Conservation (phyloP, 2,888 invertebrate species). For the Blastobasis lacticolella region DNA sequence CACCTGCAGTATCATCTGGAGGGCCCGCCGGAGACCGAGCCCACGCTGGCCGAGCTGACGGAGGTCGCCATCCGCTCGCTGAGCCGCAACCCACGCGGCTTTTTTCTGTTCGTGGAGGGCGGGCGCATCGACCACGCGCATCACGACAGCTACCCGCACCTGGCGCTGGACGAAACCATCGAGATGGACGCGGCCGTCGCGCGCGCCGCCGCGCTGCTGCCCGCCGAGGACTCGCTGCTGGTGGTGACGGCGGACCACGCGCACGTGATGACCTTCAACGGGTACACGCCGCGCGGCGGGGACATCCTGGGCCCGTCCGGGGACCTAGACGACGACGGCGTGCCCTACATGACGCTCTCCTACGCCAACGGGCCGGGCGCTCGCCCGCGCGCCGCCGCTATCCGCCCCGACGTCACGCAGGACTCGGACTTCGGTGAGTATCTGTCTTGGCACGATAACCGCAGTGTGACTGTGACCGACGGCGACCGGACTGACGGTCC, state of each 20-base stretch:
- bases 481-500: too few relatives aligned
- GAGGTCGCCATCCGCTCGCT: slow-evolving; percentile 79
- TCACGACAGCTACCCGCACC: slow-evolving; percentile 69
- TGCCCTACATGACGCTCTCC: slow-evolving; percentile 72
- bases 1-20: slow-evolving; percentile 68
- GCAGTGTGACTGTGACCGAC: too few relatives aligned
- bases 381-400: slow-evolving; percentile 40
- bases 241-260: slow-evolving; percentile 83
- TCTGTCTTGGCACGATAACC: not conserved
- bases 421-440: not conserved
- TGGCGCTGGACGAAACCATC: slow-evolving; percentile 79
- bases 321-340: slow-evolving; percentile 41
- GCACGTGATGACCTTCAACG: slow-evolving; percentile 77
- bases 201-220: slow-evolving; percentile 7
- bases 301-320: slow-evolving; percentile 72
- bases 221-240: slow-evolving; percentile 46
- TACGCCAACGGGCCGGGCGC: slow-evolving; percentile 76
- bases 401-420: slow-evolving; percentile 6
- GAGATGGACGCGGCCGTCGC: slow-evolving; percentile 75
- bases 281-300: slow-evolving; percentile 75
- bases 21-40: slow-evolving; percentile 46
- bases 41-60: slow-evolving; percentile 69
- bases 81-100: slow-evolving; percentile 77
- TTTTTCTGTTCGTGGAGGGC: slow-evolving; percentile 81
- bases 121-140: slow-evolving; percentile 79